These are phyloP conservation scores for Trichechus manatus DNA, from an alignment of 2,113 vertebrate species.

Conservation along the genomic window DNA sequence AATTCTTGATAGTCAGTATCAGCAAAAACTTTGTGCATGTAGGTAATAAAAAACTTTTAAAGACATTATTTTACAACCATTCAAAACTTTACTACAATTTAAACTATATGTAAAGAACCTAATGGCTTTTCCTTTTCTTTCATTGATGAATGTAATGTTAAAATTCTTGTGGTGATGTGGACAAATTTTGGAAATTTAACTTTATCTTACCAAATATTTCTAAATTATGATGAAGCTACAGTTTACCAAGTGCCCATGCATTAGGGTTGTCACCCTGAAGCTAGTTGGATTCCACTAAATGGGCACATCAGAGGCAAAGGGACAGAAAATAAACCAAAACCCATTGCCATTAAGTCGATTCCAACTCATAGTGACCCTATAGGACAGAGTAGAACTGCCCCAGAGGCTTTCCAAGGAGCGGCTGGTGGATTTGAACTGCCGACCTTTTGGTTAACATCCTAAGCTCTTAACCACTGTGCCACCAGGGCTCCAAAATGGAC, in stretches of 20 bases:
- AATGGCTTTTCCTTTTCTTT: not conserved
- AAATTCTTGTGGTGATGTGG: not conserved
- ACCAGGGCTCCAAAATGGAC: not conserved
- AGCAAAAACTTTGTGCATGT: not conserved
- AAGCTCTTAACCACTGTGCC: too few species aligned
- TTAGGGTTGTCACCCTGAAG: not conserved
- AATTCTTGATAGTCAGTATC: conserved; percentile 8
- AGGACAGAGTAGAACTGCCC: too few species aligned
- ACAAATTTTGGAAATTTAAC: conserved; percentile 21
- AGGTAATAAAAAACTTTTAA: not conserved
- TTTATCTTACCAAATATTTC: conserved; percentile 28
- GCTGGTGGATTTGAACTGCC: too few species aligned
- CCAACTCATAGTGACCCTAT: too few species aligned
- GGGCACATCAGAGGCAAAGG: not conserved
- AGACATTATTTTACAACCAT: not conserved
- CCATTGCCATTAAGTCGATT: too few species aligned
- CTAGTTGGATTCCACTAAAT: not conserved
- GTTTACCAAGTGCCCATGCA: not conserved
- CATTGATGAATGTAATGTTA: not conserved
- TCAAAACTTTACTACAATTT: not conserved
- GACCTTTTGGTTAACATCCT: too few species aligned
- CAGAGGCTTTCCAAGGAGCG: too few species aligned
- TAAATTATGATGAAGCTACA: not conserved
- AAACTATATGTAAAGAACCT: not conserved
- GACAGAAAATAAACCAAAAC: not conserved